Evolutionary conservation across 2,113 vertebrate genomes (phyloP).

Genomic region (Aspidoscelis tigris): DNA sequence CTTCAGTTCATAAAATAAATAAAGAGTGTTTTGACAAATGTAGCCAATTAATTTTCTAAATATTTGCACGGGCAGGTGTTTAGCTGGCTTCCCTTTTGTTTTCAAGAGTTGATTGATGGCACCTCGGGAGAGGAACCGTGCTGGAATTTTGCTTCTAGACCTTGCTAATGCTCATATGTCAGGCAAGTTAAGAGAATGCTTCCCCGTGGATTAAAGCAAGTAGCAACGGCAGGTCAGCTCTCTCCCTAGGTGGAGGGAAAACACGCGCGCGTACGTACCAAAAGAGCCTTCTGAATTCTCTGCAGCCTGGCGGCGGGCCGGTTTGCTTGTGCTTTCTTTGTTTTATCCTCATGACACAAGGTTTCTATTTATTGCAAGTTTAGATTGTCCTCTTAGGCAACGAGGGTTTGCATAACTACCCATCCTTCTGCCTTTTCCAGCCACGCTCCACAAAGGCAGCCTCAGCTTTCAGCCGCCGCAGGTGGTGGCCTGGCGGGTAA

Average conservation of each 20-base stretch:
- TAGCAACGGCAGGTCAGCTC: not conserved
- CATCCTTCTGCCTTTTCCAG: not conserved
- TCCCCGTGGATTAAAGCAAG: accelerated
- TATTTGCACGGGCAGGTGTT: slow-evolving; percentile 58
- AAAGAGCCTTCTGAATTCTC: not conserved
- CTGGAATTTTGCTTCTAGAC: slow-evolving; percentile 25
- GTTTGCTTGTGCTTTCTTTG: slow-evolving; percentile 12
- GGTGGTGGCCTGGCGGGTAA: not conserved
- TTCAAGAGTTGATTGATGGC: slow-evolving; percentile 42
- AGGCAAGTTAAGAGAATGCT: accelerated
- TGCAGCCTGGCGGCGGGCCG: slow-evolving; percentile 1
- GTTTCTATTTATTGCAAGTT: slow-evolving; percentile 31
- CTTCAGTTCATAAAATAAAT: slow-evolving; percentile 59
- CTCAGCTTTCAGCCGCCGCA: not conserved
- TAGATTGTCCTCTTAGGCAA: not conserved
- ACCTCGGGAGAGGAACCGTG: not conserved
- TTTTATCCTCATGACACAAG: slow-evolving; percentile 7
- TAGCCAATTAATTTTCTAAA: slow-evolving; percentile 29
- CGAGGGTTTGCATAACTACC: not conserved
- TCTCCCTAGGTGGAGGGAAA: slow-evolving; percentile 12
- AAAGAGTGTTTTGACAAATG: slow-evolving; percentile 11
- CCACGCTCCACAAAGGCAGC: not conserved
- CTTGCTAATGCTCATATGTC: not conserved
- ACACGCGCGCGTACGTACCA: accelerated
- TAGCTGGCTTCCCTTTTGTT: slow-evolving; percentile 12